Evolutionary conservation across 2,888 invertebrate species (phyloP), one percentile per base, ranked within the genome.

Genomic region (Stenodera caucasica): DNA sequence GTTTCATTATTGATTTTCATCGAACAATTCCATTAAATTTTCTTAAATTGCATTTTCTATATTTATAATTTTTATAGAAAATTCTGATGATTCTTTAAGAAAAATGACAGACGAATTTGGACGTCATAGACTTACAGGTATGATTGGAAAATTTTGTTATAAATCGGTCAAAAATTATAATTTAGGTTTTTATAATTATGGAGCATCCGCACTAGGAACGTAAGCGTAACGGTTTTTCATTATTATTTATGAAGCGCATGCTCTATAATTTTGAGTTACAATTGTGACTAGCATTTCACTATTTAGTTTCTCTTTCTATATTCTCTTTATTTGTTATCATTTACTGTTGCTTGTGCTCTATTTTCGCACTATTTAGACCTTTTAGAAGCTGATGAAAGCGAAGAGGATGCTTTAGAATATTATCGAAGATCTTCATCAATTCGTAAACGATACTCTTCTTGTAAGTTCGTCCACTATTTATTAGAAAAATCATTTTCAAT

Each of bases 301-400:
- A 21, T 14, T 4, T 51, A 2, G 3, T 26, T 29, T 57, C 40
- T 58, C 15, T 58, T 35, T 53, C 33, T 49, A 49, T 18, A 40
- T 49, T 58, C 21, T 61, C 56, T 51, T 63, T 64, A 61, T 58
- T 67, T 66, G 58, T 66, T 63, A 58, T 56, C 66, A 49, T 60
- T 30, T 50, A n/a, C 21, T 60, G 54, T 60, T 66, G 60, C 18
- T 9, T 21, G 11, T 18, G 9, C 11, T 40, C 12, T 11, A 21
- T 64, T 61, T 68, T 55, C 55, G 59, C 51, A 56, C 49, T 30
- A 51, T 57, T 60, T 68, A 85, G 85, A 85, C 79, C 82, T 85
- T 73, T 80, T 84, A 74, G 85, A 85, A 79, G 83, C 81, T 64
- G 85, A 85, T 70, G 85, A 85, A 74, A 84, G 84, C 59, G 75